Evolutionary conservation across 2,113 vertebrate genomes (phyloP).

Genomic region (Peucedramus taeniatus): DNA sequence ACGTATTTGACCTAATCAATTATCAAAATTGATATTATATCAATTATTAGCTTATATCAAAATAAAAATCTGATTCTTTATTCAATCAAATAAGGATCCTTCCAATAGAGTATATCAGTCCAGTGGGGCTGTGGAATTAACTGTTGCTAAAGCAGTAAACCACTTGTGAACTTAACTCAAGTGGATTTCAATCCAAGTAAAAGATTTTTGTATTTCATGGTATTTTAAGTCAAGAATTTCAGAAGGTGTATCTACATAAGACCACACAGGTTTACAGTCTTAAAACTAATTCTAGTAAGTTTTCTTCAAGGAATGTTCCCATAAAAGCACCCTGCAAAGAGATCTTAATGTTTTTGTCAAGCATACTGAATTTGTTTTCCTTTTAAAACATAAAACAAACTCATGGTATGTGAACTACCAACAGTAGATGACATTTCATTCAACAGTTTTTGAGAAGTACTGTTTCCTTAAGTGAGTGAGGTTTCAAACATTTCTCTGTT

Average conservation of each 20-base stretch:
- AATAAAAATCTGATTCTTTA: background rate
- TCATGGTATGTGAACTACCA: background rate
- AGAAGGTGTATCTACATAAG: background rate
- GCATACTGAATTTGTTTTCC: background rate
- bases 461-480: background rate
- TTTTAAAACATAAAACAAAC: background rate
- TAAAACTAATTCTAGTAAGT: background rate
- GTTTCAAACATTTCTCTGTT: constrained; percentile 1
- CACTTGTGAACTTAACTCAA: background rate
- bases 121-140: background rate
- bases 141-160: background rate
- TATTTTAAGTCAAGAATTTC: background rate
- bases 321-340: background rate
- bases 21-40: background rate
- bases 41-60: background rate
- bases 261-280: background rate
- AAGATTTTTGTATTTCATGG: background rate
- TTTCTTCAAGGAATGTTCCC: background rate
- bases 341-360: background rate
- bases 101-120: background rate
- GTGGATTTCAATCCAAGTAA: background rate
- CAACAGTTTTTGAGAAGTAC: background rate
- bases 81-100: background rate
- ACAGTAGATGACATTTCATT: background rate
- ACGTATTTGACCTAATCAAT: background rate